These are phyloP conservation scores for Calliopsis andreniformis DNA, from an alignment of 1,140 invertebrate species.

Conservation along the genomic window DNA sequence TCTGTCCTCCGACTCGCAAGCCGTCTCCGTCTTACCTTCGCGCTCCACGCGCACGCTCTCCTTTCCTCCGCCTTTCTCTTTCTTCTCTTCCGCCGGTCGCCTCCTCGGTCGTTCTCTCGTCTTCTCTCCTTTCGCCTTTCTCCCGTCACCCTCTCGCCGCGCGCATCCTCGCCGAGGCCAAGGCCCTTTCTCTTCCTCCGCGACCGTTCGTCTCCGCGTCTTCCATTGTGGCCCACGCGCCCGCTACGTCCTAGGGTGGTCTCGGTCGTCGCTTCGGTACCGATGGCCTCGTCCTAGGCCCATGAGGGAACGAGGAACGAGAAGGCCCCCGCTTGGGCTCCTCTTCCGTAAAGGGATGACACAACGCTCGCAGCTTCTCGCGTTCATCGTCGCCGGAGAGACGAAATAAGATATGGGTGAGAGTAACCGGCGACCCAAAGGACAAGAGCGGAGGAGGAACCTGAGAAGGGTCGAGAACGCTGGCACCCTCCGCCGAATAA, in stretches of 20 bases:
- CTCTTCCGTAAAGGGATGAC: no score
- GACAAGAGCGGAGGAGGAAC: conserved; percentile 27
- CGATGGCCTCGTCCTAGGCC: conserved; percentile 49
- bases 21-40: conserved; percentile 33
- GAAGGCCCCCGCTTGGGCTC: no score
- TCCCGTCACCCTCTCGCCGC: conserved; percentile 8
- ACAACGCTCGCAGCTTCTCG: no score
- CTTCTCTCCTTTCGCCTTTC: conserved; percentile 12
- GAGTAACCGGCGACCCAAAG: conserved; percentile 35
- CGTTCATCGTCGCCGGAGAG: no score
- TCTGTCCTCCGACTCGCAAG: conserved; percentile 11
- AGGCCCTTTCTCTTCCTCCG: conserved; percentile 38
- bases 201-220: conserved; percentile 62
- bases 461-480: no score
- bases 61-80: not conserved
- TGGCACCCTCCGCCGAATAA: conserved; percentile 39
- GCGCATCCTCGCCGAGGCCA: conserved; percentile 23
- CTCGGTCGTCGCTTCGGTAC: conserved; percentile 69
- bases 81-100: conserved; percentile 14
- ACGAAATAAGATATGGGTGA: conserved; percentile 77
- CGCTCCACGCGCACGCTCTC: not conserved
- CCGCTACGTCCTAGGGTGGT: conserved; percentile 69
- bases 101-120: conserved; percentile 27
- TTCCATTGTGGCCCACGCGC: conserved; percentile 75
- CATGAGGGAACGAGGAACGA: conserved; percentile 42